phyloP scores from a whole-genome alignment of 2,113 vertebrate species.

The Apus apus region DNA sequence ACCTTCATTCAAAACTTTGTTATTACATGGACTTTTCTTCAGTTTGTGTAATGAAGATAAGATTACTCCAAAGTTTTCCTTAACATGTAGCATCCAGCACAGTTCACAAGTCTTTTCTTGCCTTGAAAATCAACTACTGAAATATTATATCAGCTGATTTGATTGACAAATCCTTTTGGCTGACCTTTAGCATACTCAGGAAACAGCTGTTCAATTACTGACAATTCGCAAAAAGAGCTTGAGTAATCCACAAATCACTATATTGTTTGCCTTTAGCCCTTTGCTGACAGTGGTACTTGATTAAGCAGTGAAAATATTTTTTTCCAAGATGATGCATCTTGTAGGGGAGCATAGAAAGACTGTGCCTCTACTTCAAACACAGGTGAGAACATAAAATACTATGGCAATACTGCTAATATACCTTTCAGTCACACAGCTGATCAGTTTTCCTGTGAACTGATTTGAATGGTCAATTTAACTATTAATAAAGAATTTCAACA shows the following conservation, averaged over 20 bases:
- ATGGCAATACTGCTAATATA: neutral
- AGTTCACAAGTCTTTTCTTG: neutral
- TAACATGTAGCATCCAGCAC: neutral
- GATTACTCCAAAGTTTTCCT: neutral
- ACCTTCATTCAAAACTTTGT: neutral
- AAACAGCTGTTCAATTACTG: constrained; percentile 21
- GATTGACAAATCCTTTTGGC: constrained; percentile 11
- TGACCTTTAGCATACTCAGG: neutral
- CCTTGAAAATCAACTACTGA: neutral
- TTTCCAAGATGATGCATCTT: neutral
- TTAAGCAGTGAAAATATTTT: neutral
- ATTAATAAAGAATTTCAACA: neutral
- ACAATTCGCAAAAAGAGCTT: neutral
- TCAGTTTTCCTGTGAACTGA: neutral
- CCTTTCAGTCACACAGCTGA: neutral
- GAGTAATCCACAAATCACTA: neutral
- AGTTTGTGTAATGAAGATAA: neutral
- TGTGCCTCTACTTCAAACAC: neutral
- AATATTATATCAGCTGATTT: neutral
- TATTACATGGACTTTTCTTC: neutral
- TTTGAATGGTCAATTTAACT: neutral
- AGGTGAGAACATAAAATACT: neutral
- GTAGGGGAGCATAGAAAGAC: neutral
- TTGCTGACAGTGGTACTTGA: neutral
- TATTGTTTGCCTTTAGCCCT: neutral